Conservation (phyloP, 2,113 vertebrate species). For the Xenus cinereus region DNA sequence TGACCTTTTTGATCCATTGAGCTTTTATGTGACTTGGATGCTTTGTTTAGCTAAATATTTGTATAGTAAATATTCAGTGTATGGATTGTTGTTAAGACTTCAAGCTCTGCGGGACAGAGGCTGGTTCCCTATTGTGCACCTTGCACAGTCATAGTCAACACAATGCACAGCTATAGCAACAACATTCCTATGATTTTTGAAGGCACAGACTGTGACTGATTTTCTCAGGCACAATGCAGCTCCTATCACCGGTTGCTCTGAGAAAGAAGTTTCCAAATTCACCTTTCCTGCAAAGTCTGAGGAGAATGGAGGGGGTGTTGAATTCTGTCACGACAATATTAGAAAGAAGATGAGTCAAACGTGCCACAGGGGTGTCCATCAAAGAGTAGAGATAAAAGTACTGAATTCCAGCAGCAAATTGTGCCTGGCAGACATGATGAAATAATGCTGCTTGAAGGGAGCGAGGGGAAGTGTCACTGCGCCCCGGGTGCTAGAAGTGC, state of each 20-base stretch:
- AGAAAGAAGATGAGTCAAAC: slow-evolving; percentile 38
- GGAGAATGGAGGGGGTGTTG: slow-evolving; percentile 33
- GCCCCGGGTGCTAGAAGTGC: background rate
- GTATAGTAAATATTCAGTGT: background rate
- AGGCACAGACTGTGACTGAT: background rate
- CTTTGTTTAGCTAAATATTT: slow-evolving; percentile 31
- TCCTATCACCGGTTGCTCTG: background rate
- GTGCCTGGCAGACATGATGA: background rate
- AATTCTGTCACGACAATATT: slow-evolving; percentile 3
- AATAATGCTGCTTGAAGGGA: slow-evolving; percentile 35
- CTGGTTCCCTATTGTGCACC: background rate
- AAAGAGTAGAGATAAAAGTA: slow-evolving; percentile 36
- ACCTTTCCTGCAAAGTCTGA: background rate
- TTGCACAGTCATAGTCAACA: background rate
- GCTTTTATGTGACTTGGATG: background rate
- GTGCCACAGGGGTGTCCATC: slow-evolving; percentile 16
- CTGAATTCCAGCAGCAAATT: slow-evolving; percentile 39
- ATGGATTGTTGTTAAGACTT: background rate
- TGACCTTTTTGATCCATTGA: background rate
- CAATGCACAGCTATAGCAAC: background rate
- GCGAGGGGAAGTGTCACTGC: background rate
- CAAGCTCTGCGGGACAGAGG: background rate
- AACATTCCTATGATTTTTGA: background rate
- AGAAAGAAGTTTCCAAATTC: slow-evolving; percentile 17
- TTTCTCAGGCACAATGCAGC: background rate